Conservation (phyloP, 2,113 vertebrate genomes). For the Hucho hucho region DNA sequence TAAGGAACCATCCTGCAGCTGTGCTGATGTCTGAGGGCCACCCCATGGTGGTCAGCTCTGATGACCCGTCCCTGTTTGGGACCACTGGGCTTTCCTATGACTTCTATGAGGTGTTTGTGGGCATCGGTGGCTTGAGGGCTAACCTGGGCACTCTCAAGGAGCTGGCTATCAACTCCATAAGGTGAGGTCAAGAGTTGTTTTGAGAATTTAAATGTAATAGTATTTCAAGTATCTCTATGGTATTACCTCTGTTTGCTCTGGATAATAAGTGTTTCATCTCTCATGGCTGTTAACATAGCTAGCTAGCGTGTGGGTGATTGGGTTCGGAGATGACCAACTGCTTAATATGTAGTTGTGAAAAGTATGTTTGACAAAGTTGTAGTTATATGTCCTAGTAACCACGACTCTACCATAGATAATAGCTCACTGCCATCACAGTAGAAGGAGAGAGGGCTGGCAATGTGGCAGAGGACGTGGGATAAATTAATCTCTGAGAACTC, state of each 20-base stretch:
- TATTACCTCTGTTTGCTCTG: background rate
- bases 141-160: constrained; percentile 88
- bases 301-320: no score
- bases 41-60: constrained; percentile 86
- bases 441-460: constrained; percentile 41
- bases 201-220: no score
- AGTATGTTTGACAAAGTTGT: no score
- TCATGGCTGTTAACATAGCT: no score
- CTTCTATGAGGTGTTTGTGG: constrained; percentile 89
- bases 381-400: background rate
- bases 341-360: no score
- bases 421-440: constrained; percentile 64
- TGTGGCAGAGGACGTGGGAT: constrained; percentile 71
- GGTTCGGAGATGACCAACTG: no score
- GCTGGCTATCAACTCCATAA: constrained; percentile 85
- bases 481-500: constrained; percentile 55
- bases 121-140: constrained; percentile 81
- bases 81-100: constrained; percentile 86
- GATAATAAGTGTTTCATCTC: background rate
- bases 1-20: constrained; percentile 84
- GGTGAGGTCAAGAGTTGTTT: constrained; percentile 63
- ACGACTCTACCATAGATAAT: constrained; percentile 57
- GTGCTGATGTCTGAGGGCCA: constrained; percentile 83
- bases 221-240: no score
- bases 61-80: constrained; percentile 85